These are phyloP conservation scores for Theristicus caerulescens DNA, from an alignment of 2,113 vertebrate genomes.

Conservation along the genomic window DNA sequence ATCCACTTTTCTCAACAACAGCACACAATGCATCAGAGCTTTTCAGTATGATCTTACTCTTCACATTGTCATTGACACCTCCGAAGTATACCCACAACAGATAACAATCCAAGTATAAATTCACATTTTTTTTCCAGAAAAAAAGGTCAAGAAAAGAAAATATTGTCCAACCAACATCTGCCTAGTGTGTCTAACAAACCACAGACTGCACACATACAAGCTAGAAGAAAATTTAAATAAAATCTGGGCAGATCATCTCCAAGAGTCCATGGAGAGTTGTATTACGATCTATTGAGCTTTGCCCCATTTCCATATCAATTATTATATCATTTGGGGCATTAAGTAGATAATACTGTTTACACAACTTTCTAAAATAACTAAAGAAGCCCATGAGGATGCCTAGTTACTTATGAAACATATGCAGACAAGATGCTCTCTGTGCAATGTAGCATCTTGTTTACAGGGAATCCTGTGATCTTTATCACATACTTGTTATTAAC, in stretches of 20 bases:
- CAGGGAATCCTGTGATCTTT: constrained; percentile 70
- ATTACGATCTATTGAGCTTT: constrained; percentile 43
- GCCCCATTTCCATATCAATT: constrained; percentile 67
- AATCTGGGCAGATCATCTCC: constrained; percentile 43
- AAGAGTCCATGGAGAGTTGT: constrained; percentile 12
- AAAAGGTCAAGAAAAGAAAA: not conserved
- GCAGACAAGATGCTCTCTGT: constrained; percentile 62
- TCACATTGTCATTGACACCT: not conserved
- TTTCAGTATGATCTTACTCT: not conserved
- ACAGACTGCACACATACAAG: not conserved
- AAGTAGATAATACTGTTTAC: constrained; percentile 65
- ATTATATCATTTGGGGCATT: constrained; percentile 63
- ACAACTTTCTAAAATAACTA: constrained; percentile 57
- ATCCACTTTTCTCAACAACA: not conserved
- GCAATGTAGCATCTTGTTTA: constrained; percentile 67
- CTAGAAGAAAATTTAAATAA: constrained; percentile 43
- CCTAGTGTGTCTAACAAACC: not conserved
- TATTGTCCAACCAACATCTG: not conserved
- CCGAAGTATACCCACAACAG: not conserved
- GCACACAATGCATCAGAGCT: not conserved
- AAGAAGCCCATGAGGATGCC: constrained; percentile 61
- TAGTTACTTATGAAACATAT: constrained; percentile 66
- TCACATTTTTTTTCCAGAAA: not conserved
- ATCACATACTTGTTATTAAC: constrained; percentile 60
- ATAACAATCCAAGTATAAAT: not conserved